phyloP scores from a whole-genome alignment of 2,888 invertebrate genomes.

The Drosophila rubida region DNA sequence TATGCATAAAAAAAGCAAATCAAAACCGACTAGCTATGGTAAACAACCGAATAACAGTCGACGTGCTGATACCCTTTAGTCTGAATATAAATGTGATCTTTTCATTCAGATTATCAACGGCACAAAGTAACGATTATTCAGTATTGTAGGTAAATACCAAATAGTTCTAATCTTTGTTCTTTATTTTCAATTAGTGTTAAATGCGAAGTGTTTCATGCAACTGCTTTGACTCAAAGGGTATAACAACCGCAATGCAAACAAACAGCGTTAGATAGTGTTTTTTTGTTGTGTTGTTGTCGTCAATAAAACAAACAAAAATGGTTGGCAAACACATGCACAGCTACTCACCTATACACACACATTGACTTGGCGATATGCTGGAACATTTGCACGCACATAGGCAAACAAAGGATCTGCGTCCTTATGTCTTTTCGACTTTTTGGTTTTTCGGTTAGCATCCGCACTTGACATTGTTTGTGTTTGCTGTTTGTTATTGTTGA shows the following conservation, averaged over 20 bases:
- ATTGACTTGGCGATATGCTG: slow-evolving; percentile 5
- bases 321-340: slow-evolving; percentile 33
- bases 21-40: background rate
- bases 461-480: slow-evolving; percentile 66
- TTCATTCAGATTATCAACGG: background rate
- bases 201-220: too few relatives aligned
- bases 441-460: slow-evolving; percentile 28
- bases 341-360: slow-evolving; percentile 26
- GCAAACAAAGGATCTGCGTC: slow-evolving; percentile 61
- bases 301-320: slow-evolving; percentile 64
- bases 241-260: slow-evolving; percentile 26
- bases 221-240: background rate
- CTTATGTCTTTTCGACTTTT: slow-evolving; percentile 68
- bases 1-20: slow-evolving; percentile 11
- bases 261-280: slow-evolving; percentile 37
- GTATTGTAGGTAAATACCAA: too few relatives aligned
- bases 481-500: slow-evolving; percentile 17
- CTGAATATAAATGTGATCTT: background rate
- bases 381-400: slow-evolving; percentile 24
- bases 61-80: background rate
- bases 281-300: slow-evolving; percentile 38
- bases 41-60: background rate
- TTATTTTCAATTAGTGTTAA: background rate
- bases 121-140: too few relatives aligned
- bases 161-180: too few relatives aligned